Base-by-base conservation (phyloP, 1,140 invertebrate genomes). In the Bursaphelenchus mucronatus region DNA sequence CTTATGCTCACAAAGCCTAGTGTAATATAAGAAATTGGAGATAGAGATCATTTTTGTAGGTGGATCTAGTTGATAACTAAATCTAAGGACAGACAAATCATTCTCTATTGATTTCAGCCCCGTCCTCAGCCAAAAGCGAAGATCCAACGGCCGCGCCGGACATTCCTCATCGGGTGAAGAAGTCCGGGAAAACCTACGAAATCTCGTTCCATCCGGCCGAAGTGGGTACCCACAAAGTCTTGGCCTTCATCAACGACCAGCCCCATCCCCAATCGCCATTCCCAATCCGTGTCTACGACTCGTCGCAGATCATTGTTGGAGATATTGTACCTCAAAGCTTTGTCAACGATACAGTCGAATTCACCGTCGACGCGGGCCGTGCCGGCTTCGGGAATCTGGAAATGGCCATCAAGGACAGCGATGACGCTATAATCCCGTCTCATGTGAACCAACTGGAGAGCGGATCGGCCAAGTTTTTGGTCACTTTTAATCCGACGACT, bases 351-450 rank as follows among this genome's bases (percentile, higher is more conserved):
- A 80, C 78, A 0, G 78, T 80, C 8, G 78, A 80, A 62, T 80
- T 80, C 62, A 80, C 78, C 19, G 84, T 85, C 30, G 82, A 85
- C 71, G 83, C 82, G 7, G 80, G 80, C 13, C 67, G 74, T 39
- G 84, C 84, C 56, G 84, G 84, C 1, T 83, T 84, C 59, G 84
- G 84, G 46, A 82, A 81, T 57, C 68, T 85, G 54, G 83, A 85
- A 70, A 83, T 85, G 54, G 75, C 81, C 5, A 83, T 85, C 40
- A 76, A 74, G 41, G 67, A 76, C 39, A 79, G 79, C 17, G 51
- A 72, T 8, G 39, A 40, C 46, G 13, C 57, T 30, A 79, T 80
- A 39, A 80, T 80, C 64, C 78, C 78, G 8, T 80, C 78, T 43
- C 78, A 80, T 55, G 78, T 80, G 13, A 72, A 65, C 21, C 78